Conservation (phyloP, 2,113 vertebrate genomes). For the Euleptes europaea region DNA sequence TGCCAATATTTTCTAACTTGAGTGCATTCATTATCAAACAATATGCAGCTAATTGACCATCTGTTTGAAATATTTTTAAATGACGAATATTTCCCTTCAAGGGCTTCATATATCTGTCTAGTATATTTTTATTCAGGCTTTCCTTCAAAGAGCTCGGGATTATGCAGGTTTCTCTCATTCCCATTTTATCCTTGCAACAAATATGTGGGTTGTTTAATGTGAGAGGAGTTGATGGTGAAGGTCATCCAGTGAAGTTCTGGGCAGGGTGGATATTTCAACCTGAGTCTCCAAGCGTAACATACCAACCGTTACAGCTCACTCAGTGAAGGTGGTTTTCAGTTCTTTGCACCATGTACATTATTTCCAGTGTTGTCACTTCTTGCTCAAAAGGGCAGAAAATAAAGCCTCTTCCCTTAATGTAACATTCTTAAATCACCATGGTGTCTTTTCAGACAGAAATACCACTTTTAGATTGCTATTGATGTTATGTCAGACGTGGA, state of each 20-base stretch:
- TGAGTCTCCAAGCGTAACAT: no score
- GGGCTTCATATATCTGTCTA: neutral
- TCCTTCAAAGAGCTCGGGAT: no score
- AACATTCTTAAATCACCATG: constrained; percentile 1
- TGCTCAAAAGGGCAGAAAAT: neutral
- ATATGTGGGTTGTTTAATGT: no score
- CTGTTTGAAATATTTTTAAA: neutral
- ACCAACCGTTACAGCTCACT: no score
- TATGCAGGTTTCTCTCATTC: no score
- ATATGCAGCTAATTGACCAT: neutral
- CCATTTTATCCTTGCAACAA: no score
- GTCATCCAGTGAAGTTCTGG: no score
- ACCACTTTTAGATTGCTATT: neutral
- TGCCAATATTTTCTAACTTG: neutral
- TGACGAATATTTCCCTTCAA: neutral
- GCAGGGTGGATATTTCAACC: no score
- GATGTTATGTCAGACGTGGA: neutral
- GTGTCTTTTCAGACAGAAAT: constrained; percentile 13
- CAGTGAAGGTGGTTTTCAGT: neutral
- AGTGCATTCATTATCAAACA: neutral
- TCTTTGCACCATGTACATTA: neutral
- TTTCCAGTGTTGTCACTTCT: neutral
- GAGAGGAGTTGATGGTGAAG: no score
- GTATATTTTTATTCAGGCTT: no score
- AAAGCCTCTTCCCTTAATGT: neutral